These are phyloP conservation scores for Cochlearius cochlearius DNA, from an alignment of 2,113 vertebrate genomes.

Conservation along the genomic window DNA sequence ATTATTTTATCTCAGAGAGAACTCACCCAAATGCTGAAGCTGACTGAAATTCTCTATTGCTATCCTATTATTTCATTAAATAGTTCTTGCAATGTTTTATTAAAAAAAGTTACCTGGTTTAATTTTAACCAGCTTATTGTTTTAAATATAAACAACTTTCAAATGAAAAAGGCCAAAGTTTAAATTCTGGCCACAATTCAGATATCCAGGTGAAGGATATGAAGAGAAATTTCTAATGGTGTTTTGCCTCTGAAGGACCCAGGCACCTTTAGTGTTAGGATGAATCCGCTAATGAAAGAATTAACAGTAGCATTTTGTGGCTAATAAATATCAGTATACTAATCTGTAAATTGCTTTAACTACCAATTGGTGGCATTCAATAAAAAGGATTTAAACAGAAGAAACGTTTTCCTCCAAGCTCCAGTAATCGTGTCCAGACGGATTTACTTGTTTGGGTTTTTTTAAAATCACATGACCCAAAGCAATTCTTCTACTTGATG, in stretches of 20 bases:
- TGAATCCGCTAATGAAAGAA: not conserved
- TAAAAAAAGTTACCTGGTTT: not conserved
- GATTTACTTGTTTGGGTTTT: not conserved
- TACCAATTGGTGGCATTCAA: not conserved
- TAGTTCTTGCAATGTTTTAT: not conserved
- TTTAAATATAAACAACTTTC: not conserved
- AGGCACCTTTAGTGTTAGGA: not conserved
- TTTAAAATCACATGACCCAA: not conserved
- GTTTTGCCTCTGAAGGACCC: not conserved
- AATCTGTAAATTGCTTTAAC: not conserved
- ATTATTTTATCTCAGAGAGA: not conserved
- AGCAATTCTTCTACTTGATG: not conserved
- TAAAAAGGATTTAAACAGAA: not conserved
- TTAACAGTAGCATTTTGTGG: not conserved
- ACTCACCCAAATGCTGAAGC: not conserved
- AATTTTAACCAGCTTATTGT: not conserved
- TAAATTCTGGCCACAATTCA: not conserved
- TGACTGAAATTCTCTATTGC: not conserved
- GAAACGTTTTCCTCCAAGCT: not conserved
- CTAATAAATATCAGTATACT: not conserved
- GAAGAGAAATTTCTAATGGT: not conserved
- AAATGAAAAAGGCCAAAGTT: not conserved
- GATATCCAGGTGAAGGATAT: not conserved
- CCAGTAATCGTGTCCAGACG: not conserved
- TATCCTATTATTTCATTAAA: not conserved